Conservation (phyloP, 2,888 invertebrate species). For the Encarsia formosa region DNA sequence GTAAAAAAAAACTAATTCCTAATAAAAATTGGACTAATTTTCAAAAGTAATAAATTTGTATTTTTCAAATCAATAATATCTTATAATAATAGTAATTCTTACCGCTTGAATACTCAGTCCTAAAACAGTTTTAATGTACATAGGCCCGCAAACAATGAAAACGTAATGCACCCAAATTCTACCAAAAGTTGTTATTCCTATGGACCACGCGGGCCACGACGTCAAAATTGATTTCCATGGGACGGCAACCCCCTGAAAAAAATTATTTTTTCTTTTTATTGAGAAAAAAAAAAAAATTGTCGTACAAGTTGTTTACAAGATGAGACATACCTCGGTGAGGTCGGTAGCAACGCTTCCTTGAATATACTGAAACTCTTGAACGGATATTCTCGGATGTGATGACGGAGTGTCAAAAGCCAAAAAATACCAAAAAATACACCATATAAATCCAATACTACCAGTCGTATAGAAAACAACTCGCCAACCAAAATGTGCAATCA, state of each 20-base stretch:
- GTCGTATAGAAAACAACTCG: conserved; percentile 67
- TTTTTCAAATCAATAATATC: background rate
- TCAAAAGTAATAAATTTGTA: background rate
- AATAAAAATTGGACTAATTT: no score
- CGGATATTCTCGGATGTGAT: conserved; percentile 64
- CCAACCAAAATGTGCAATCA: conserved; percentile 67
- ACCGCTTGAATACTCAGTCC: conserved; percentile 66
- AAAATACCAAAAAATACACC: conserved; percentile 68
- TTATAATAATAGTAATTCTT: conserved; percentile 23
- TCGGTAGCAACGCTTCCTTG: conserved; percentile 59
- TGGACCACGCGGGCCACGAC: conserved; percentile 66
- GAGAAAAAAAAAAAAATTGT: background rate
- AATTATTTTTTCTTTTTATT: no score
- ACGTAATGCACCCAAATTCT: conserved; percentile 72
- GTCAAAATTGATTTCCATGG: conserved; percentile 64
- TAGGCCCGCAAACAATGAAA: conserved; percentile 67
- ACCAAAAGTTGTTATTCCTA: conserved; percentile 71
- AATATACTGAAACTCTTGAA: conserved; percentile 63
- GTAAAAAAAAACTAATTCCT: no score
- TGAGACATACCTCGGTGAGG: conserved; percentile 48
- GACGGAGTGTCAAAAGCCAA: conserved; percentile 67
- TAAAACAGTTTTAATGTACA: conserved; percentile 67
- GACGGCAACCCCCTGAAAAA: conserved; percentile 51
- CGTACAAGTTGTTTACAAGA: background rate
- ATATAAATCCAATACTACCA: conserved; percentile 60